Conservation (phyloP, 2,888 invertebrate species). For the Gastrophysa polygoni region DNA sequence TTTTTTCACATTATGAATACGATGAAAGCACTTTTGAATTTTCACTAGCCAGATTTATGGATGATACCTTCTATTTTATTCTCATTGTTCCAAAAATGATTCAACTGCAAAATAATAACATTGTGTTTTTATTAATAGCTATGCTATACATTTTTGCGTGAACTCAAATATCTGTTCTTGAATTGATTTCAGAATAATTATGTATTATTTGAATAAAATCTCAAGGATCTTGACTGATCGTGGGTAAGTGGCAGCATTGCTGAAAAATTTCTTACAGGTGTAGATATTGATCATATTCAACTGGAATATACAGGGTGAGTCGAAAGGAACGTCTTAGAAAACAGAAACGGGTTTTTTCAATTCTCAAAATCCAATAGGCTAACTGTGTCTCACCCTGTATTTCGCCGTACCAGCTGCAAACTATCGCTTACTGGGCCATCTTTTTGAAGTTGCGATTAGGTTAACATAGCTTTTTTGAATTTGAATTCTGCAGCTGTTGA, state of each 20-base stretch:
- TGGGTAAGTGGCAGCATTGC: slow-evolving; percentile 37
- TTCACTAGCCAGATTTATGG: too few relatives aligned
- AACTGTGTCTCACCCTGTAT: background rate
- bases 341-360: too few relatives aligned
- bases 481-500: slow-evolving; percentile 16
- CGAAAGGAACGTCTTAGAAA: background rate
- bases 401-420: slow-evolving; percentile 17
- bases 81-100: too few relatives aligned
- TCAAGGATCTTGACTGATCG: slow-evolving; percentile 40
- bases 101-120: too few relatives aligned
- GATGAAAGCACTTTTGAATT: too few relatives aligned
- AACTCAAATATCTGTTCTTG: background rate
- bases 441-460: background rate
- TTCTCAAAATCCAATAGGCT: too few relatives aligned
- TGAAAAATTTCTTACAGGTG: background rate
- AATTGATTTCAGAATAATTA: slow-evolving; percentile 31
- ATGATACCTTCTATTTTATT: too few relatives aligned
- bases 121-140: too few relatives aligned
- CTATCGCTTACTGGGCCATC: slow-evolving; percentile 18
- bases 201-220: slow-evolving; percentile 37
- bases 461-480: slow-evolving; percentile 28
- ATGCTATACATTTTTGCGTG: background rate
- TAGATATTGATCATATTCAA: background rate
- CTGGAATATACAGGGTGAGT: background rate
- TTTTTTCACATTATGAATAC: too few relatives aligned